Evolutionary conservation across 2,797 vertebrate genomes (phyloP).

Genomic region (Adelosebastes latens): DNA sequence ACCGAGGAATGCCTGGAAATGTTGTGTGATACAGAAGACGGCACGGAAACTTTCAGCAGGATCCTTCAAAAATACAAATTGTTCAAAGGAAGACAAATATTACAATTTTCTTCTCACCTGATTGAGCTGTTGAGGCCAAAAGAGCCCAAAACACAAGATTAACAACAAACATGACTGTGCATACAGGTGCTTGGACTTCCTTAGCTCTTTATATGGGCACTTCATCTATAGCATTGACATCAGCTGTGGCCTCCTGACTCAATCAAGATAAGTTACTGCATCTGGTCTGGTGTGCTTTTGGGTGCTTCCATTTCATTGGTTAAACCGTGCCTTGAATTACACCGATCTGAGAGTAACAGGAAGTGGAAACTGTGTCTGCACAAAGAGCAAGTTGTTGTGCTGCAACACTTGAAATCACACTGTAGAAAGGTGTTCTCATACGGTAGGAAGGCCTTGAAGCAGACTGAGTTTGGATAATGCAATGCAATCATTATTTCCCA

Average conservation of each 20-base stretch:
- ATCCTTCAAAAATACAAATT: not conserved
- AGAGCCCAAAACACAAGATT: constrained; percentile 47
- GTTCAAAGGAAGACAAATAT: not conserved
- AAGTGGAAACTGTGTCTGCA: constrained; percentile 25
- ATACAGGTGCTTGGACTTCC: fast-evolving
- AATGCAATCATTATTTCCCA: not conserved
- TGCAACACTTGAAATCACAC: constrained; percentile 10
- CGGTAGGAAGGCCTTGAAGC: not conserved
- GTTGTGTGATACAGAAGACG: not conserved
- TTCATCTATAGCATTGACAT: constrained; percentile 53
- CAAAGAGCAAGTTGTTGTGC: not conserved
- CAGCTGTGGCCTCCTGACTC: constrained; percentile 63
- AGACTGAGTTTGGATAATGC: not conserved
- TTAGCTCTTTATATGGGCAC: constrained; percentile 44
- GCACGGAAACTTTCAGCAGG: not conserved
- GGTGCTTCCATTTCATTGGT: constrained; percentile 34
- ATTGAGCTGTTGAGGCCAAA: constrained; percentile 16
- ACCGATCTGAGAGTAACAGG: constrained; percentile 18
- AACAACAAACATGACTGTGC: constrained; percentile 58
- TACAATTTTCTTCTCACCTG: constrained; percentile 49
- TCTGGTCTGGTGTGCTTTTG: constrained; percentile 5
- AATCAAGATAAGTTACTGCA: constrained; percentile 54
- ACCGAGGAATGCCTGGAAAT: constrained; percentile 23
- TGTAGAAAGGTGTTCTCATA: not conserved
- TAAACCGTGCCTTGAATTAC: constrained; percentile 8